Evolutionary conservation across 2,113 vertebrate species (phyloP).

Genomic region (Lampris megalopsis): DNA sequence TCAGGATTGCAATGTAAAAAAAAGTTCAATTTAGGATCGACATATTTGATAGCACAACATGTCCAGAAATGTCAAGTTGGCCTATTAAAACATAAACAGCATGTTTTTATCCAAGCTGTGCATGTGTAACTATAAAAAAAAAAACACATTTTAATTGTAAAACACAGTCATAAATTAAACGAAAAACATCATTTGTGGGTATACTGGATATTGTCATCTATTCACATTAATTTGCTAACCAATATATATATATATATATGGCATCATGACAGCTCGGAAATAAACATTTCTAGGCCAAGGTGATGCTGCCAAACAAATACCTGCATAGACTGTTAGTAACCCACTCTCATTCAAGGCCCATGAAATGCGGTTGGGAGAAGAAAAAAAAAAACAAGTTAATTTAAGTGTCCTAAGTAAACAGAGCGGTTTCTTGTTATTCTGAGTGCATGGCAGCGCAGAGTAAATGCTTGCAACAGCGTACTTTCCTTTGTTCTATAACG

Average conservation of each 20-base stretch:
- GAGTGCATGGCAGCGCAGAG: not conserved
- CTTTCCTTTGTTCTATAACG: conserved; percentile 25
- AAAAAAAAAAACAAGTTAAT: not conserved
- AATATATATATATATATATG: too few relatives aligned
- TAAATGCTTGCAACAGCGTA: not conserved
- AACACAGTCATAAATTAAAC: too few relatives aligned
- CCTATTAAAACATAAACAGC: too few relatives aligned
- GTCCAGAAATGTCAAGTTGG: too few relatives aligned
- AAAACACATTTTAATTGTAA: too few relatives aligned
- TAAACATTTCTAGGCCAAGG: not conserved
- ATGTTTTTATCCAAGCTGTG: too few relatives aligned
- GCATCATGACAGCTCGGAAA: not conserved
- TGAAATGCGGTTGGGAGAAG: not conserved
- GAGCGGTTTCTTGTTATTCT: conserved; percentile 8
- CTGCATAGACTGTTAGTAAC: not conserved
- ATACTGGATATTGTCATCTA: too few relatives aligned
- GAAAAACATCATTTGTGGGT: too few relatives aligned
- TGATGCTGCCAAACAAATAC: not conserved
- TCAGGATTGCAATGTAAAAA: conserved; percentile 50
- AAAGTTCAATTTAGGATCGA: conserved; percentile 20
- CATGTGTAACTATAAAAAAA: too few relatives aligned
- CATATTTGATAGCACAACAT: too few relatives aligned
- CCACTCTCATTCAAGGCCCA: not conserved
- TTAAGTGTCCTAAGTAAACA: not conserved
- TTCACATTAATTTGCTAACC: too few relatives aligned